Percentiles rank a stretch among this genome's conserved stretches.
These are phyloP conservation scores for Acanthaster planci DNA, from an alignment of 35 echinoderm and acorn worm genomes.

Conservation along the genomic window DNA sequence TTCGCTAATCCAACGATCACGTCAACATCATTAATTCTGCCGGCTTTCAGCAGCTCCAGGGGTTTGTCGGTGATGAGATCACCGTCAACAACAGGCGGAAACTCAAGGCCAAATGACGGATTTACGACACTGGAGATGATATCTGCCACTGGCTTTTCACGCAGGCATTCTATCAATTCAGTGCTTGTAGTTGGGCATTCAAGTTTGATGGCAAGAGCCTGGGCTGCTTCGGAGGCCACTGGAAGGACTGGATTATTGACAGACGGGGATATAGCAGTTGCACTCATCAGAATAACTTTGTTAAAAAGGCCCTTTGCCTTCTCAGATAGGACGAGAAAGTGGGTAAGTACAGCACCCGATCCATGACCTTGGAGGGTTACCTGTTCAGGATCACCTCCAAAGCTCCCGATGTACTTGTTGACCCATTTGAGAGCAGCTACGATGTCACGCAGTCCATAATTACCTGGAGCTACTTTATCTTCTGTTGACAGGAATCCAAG, in stretches of 20 bases:
- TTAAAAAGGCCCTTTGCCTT: not conserved
- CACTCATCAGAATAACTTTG: not conserved
- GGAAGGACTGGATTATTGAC: not conserved
- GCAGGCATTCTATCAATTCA: conserved; percentile 13
- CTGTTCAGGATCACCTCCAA: conserved; percentile 47
- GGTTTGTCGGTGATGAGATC: conserved; percentile 8
- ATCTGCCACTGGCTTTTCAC: not conserved
- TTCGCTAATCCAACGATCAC: not conserved
- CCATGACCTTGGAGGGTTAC: conserved; percentile 50
- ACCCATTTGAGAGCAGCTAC: conserved; percentile 52
- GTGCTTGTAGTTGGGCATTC: not conserved
- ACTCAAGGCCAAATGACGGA: not conserved
- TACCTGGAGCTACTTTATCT: conserved; percentile 47
- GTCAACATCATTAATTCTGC: not conserved
- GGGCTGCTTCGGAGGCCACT: not conserved
- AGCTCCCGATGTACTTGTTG: conserved; percentile 45
- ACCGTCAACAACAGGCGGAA: conserved; percentile 72
- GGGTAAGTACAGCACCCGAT: conserved; percentile 11
- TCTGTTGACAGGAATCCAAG: conserved; percentile 39
- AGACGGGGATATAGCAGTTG: not conserved
- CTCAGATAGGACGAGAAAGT: conserved; percentile 15
- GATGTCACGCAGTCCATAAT: conserved; percentile 42
- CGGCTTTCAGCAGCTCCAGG: not conserved
- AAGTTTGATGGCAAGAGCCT: not conserved
- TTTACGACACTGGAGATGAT: not conserved